These are phyloP conservation scores for Mongoloraphidia duomilia DNA, from an alignment of 2,888 invertebrate species.

Conservation along the genomic window DNA sequence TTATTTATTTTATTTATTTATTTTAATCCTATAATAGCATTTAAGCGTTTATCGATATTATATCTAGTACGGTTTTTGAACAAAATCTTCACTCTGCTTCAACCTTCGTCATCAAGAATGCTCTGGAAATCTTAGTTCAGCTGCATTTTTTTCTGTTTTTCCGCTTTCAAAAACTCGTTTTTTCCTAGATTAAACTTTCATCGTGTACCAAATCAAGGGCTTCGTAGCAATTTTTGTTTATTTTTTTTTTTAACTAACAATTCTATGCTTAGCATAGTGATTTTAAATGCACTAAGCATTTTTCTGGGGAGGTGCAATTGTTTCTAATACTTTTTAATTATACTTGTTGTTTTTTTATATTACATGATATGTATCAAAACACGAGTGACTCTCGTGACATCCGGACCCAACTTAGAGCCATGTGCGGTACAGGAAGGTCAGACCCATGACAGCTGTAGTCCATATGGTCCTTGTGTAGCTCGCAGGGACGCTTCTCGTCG, in stretches of 20 bases:
- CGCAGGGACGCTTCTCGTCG: not conserved
- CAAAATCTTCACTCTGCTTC: too few species aligned
- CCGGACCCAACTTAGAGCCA: slow-evolving; percentile 4
- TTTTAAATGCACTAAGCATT: slow-evolving; percentile 1
- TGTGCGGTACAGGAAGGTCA: not conserved
- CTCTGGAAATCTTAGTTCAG: too few species aligned
- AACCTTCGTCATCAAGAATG: too few species aligned
- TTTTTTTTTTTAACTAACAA: slow-evolving; percentile 1
- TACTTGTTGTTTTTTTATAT: not conserved
- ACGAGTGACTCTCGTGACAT: not conserved
- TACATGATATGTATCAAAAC: slow-evolving; percentile 4
- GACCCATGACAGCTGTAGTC: not conserved
- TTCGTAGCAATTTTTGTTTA: too few species aligned
- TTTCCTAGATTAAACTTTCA: too few species aligned
- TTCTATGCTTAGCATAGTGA: slow-evolving; percentile 1
- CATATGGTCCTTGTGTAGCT: not conserved
- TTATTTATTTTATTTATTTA: not conserved
- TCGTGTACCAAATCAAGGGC: too few species aligned
- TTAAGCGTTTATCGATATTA: not conserved
- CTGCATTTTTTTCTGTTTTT: too few species aligned
- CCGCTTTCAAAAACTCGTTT: too few species aligned
- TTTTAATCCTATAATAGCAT: slow-evolving; percentile 1
- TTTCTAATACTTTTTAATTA: not conserved
- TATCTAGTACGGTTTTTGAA: not conserved
- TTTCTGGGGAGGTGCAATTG: slow-evolving; percentile 2